Percentiles rank a stretch among this genome's conserved stretches.
Conservation (phyloP, 1,140 invertebrate species). For the Asobara japonica region DNA sequence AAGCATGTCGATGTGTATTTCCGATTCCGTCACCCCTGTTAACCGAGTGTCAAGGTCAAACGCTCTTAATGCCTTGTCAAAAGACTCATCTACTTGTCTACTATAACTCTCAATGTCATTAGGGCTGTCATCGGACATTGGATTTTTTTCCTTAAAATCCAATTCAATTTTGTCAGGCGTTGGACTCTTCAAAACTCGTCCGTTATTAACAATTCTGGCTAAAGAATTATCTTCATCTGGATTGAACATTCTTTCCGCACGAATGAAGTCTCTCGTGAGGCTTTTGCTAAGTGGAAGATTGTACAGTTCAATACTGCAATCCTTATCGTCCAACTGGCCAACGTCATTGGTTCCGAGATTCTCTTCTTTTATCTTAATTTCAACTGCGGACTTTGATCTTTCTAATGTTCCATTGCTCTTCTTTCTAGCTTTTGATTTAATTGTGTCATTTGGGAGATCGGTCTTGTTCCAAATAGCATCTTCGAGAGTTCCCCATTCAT, state of each 20-base stretch:
- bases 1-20: slow-evolving; percentile 37
- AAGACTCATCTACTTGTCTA: slow-evolving; percentile 22
- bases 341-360: neutral
- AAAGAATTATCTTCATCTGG: slow-evolving; percentile 54
- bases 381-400: slow-evolving; percentile 51
- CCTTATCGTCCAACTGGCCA: slow-evolving; percentile 31
- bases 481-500: slow-evolving; percentile 80
- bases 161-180: slow-evolving; percentile 50
- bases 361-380: slow-evolving; percentile 52
- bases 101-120: neutral
- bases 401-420: slow-evolving; percentile 52
- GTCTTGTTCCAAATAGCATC: slow-evolving; percentile 72
- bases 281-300: slow-evolving; percentile 56
- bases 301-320: slow-evolving; percentile 51
- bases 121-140: slow-evolving; percentile 35
- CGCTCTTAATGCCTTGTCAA: slow-evolving; percentile 48
- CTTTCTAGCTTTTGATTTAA: slow-evolving; percentile 27
- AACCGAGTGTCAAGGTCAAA: slow-evolving; percentile 45
- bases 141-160: slow-evolving; percentile 48
- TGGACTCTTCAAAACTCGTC: slow-evolving; percentile 49
- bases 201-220: slow-evolving; percentile 59
- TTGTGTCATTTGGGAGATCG: slow-evolving; percentile 41
- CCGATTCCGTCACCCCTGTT: slow-evolving; percentile 18
- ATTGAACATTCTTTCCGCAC: slow-evolving; percentile 53
- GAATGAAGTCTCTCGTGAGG: slow-evolving; percentile 54